phyloP scores from a whole-genome alignment of 1,140 invertebrate species.

The Leptoteleia sp. region DNA sequence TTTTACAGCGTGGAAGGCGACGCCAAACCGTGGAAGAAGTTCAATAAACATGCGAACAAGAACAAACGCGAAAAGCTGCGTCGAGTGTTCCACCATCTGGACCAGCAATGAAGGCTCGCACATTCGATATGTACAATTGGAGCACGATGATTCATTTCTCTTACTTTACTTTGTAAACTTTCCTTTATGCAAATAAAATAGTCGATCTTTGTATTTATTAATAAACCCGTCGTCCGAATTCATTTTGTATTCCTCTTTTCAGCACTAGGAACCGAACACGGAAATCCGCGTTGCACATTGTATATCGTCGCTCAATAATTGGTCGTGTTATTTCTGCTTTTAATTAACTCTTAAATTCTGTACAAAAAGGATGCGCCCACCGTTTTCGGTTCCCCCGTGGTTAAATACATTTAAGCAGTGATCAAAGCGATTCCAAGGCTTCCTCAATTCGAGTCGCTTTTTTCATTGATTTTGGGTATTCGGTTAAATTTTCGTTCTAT shows the following conservation, averaged over 20 bases:
- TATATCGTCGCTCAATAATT: too few relatives aligned
- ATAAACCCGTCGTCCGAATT: slow-evolving; percentile 42
- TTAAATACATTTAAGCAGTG: slow-evolving; percentile 3
- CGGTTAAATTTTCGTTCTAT: background rate
- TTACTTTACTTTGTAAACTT: slow-evolving; percentile 28
- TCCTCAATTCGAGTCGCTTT: background rate
- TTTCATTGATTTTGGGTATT: background rate
- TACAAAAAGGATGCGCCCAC: slow-evolving; percentile 21
- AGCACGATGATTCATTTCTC: background rate
- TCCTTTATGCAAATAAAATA: slow-evolving; percentile 49
- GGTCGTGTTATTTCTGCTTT: too few relatives aligned
- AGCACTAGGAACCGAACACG: slow-evolving; percentile 7
- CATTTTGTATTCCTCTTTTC: slow-evolving; percentile 12
- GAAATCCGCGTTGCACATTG: too few relatives aligned
- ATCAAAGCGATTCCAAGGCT: background rate
- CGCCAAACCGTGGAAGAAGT: slow-evolving; percentile 91
- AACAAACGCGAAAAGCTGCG: slow-evolving; percentile 94
- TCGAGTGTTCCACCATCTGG: slow-evolving; percentile 89
- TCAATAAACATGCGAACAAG: slow-evolving; percentile 89
- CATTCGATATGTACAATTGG: slow-evolving; percentile 31
- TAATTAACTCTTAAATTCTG: too few relatives aligned
- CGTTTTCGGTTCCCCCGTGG: slow-evolving; percentile 11
- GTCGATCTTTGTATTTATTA: slow-evolving; percentile 38
- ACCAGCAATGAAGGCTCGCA: slow-evolving; percentile 84
- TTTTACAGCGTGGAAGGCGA: slow-evolving; percentile 70